Base-by-base conservation (phyloP, 2,113 vertebrate species). In the Galeopterus variegatus region DNA sequence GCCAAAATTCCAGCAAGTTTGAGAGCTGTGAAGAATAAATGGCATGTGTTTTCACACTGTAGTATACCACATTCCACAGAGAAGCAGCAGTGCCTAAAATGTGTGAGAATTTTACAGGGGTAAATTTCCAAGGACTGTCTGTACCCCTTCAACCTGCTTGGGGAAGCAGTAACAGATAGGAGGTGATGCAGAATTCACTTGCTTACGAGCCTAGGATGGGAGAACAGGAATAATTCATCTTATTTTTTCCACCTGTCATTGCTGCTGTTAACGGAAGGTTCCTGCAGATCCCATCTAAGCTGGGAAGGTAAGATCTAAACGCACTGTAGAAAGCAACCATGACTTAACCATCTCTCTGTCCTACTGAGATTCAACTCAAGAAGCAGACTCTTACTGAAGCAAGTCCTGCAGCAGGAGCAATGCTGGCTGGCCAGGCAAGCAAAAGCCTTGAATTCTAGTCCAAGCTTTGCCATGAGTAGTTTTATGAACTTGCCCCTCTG, bases 351-450 rank as follows among this genome's bases (percentile, higher is more conserved):
- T 21, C 28, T 21, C 64, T 18, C 50, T 5, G 0, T 45, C 31
- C 0, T 0, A 1, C 45, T 0, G n/a, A 81, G 18, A 10, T 24
- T 33, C 14, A 0, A 6, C n/a, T 73, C 24, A 8, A 28, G 21
- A 72, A 64, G 65, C 41, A 14, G 64, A 45, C 52, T 33, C 76
- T 19, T 8, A 52, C 12, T 23, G 18, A 67, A 62, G 41, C 36
- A 26, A 58, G 80, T 17, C 82, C 62, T 62, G 3, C 0, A 8
- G 33, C 36, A n/a, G 90, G 19, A 45, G 50, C 13, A 1, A 2
- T 1, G 45, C 62, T 28, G 67, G 26, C 28, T 14, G 0, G 24
- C 67, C 77, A 23, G 54, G 41, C 24, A 21, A n/a, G 31, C 69
- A 70, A n/a, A 48, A 90, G 84, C 23, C 36, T 10, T 48, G 11